Percentiles rank a stretch among this genome's conserved stretches.
These are phyloP conservation scores for Stegodyphus mimosarum DNA, from an alignment of 1,140 invertebrate genomes.

Conservation along the genomic window DNA sequence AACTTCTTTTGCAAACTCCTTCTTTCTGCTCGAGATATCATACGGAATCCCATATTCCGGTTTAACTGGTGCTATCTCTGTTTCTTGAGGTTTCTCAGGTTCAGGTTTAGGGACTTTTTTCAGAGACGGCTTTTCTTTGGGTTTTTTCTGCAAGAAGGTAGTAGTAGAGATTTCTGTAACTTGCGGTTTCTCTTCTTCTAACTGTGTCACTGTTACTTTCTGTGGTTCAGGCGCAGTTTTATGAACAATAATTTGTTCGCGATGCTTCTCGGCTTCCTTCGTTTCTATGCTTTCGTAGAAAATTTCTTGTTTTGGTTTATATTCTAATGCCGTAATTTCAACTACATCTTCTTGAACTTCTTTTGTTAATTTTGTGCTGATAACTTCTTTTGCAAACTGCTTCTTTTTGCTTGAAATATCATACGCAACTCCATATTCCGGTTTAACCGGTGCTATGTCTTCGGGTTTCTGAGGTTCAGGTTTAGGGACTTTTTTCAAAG, in stretches of 20 bases:
- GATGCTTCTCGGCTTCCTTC: not conserved
- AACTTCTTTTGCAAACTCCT: not conserved
- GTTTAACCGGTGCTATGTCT: not conserved
- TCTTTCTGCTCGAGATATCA: not conserved
- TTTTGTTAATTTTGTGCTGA: conserved; percentile 22
- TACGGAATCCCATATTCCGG: not conserved
- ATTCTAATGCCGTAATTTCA: conserved; percentile 35
- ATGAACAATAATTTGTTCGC: no score
- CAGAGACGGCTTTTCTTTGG: not conserved
- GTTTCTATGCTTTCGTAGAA: conserved; percentile 10
- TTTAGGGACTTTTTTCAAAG: no score
- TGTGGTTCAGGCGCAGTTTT: conserved; percentile 2
- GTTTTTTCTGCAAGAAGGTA: conserved; percentile 4
- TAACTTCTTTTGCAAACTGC: not conserved
- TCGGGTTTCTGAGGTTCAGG: not conserved
- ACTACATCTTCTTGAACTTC: conserved; percentile 30
- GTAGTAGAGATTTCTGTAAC: not conserved
- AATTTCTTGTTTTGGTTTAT: conserved; percentile 14
- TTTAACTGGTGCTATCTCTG: not conserved
- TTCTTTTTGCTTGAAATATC: conserved; percentile 2
- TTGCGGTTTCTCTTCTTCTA: not conserved
- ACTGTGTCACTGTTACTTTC: not conserved
- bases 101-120: not conserved
- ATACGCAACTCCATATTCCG: conserved; percentile 15
- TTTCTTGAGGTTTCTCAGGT: not conserved